Evolutionary conservation across 2,888 invertebrate genomes (phyloP), one percentile per base, ranked within the genome.

Genomic region (Folsomia candida): DNA sequence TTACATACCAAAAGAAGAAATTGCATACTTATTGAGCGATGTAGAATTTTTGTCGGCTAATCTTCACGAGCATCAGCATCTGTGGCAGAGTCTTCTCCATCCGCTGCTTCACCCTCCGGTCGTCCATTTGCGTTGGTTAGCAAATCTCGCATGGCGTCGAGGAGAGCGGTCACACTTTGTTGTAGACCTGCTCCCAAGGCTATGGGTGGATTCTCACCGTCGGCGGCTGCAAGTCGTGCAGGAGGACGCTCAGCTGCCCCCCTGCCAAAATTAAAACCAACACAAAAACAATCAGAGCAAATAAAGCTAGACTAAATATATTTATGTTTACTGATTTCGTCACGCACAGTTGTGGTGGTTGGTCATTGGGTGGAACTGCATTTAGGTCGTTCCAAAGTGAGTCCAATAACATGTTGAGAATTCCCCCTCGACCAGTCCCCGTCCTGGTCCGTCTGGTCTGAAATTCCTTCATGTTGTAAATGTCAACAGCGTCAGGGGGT

Each of bases 111-210:
- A 0, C 72, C 76, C 26, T 72, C 73, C 0, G 61, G 69, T 54
- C 73, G 26, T 1, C 67, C 29, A 27, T 76, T 75, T 1, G 69
- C 78, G 27, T 88, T 89, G 70, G 87, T 87, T 51, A 91, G 83
- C 69, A 91, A 85, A 79, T 90, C 89, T 57, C 90, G 84, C 89
- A 91, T 90, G 11, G 90, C 90, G 79, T 89, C 89, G 76, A 91
- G 86, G 70, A 91, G 84, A 0, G 87, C 87, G 6, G 87, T 88
- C 1, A 90, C 86, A 69, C 89, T 89, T 70, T 87, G 86, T 37
- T 88, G 85, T 18, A 90, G 83, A 79, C 87, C 87, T 26, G 84
- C 85, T 20, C 81, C 84, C 70, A 65, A 51, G 28, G 25, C 69
- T 3, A 62, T 28, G 2, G 62, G 28, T 6, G 51, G 47, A n/a